Evolutionary conservation across 2,888 invertebrate genomes (phyloP).

Genomic region (Mayetiola destructor): DNA sequence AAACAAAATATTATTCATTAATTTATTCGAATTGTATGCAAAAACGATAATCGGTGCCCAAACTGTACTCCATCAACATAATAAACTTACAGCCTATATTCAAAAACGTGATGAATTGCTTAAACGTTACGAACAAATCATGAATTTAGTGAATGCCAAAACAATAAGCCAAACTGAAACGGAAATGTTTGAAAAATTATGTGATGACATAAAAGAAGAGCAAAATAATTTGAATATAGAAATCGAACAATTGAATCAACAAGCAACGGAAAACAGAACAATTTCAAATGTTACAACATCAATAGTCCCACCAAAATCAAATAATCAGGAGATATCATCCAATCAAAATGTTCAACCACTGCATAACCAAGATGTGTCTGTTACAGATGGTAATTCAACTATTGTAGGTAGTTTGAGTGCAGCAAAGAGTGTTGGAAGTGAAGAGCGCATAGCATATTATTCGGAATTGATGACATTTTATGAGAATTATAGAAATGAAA

Average conservation of each 20-base stretch:
- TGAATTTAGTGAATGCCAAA: not conserved
- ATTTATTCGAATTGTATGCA: slow-evolving; percentile 2
- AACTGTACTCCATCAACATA: not conserved
- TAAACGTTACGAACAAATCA: not conserved
- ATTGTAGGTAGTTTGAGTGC: not conserved
- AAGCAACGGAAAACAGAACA: not conserved
- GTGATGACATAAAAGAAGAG: not conserved
- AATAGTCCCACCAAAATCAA: not conserved
- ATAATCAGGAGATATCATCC: not conserved
- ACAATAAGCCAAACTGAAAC: not conserved
- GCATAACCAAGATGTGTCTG: not conserved
- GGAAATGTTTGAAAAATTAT: not conserved
- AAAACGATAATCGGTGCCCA: slow-evolving; percentile 1
- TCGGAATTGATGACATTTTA: not conserved
- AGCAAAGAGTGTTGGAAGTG: not conserved
- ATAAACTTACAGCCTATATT: not conserved
- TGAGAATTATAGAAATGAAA: not conserved
- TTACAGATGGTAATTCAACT: not conserved
- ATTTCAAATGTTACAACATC: not conserved
- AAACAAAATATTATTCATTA: not conserved
- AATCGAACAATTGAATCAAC: not conserved
- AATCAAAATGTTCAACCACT: not conserved
- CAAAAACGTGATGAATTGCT: not conserved
- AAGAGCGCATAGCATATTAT: not conserved
- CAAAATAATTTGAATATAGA: not conserved